These are phyloP conservation scores for Diabrotica undecimpunctata DNA, from an alignment of 1,140 invertebrate genomes.

Conservation along the genomic window DNA sequence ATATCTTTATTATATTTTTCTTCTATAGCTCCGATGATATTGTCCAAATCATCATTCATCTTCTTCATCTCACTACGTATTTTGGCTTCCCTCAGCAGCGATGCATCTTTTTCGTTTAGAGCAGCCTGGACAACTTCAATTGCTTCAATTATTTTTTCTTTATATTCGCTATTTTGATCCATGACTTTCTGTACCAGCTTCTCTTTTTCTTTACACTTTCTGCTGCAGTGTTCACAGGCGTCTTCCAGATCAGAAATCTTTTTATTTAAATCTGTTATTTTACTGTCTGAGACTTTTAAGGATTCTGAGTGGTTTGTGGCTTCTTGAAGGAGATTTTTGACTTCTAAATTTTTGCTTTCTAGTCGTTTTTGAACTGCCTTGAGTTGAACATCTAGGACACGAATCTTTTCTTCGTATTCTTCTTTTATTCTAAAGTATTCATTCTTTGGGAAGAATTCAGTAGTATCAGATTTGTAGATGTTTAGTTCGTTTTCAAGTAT, in stretches of 20 bases:
- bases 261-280: constrained; percentile 35
- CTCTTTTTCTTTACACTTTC: constrained; percentile 27
- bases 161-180: constrained; percentile 34
- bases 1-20: constrained; percentile 35
- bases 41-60: constrained; percentile 20
- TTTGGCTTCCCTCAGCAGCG: constrained; percentile 37
- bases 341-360: constrained; percentile 29
- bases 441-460: constrained; percentile 36
- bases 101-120: constrained; percentile 43
- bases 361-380: constrained; percentile 28
- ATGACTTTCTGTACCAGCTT: constrained; percentile 30
- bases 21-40: constrained; percentile 26
- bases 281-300: constrained; percentile 36
- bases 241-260: constrained; percentile 28
- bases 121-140: constrained; percentile 41
- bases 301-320: constrained; percentile 32
- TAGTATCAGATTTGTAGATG: constrained; percentile 30
- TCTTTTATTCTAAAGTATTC: constrained; percentile 30
- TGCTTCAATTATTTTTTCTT: constrained; percentile 42
- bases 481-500: constrained; percentile 40
- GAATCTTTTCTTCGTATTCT: constrained; percentile 37
- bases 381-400: constrained; percentile 31
- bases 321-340: constrained; percentile 30
- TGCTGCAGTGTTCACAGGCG: constrained; percentile 28
- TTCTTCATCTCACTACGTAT: constrained; percentile 29